Evolutionary conservation across 1,140 invertebrate species (phyloP), one percentile per base, ranked within the genome.

Genomic region (Liolophura sinensis): DNA sequence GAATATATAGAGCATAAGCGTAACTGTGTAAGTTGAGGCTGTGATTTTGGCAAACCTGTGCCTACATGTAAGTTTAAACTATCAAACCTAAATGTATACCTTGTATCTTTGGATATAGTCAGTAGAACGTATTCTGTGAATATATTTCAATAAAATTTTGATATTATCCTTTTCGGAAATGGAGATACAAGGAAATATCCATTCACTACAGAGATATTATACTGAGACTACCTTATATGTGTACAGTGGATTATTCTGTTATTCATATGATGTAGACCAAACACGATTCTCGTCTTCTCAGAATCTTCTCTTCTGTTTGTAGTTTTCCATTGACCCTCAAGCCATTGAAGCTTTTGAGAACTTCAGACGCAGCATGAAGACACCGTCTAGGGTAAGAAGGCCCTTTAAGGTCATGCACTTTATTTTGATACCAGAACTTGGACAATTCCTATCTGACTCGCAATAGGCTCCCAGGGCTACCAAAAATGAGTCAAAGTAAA

Each of bases 301-400:
- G 51, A 22, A n/a, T 59, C n/a, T 20, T 64, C n/a, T 60, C 58
- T 52, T 63, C 47, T 69, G 25, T 60, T 69, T 70, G 46, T 64
- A 80, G 74, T 62, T 67, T 40, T 67, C 72, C 22, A 52, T 78
- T 15, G 79, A 82, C 68, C 72, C 79, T 16, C 73, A 81, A 47
- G 78, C 81, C 59, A 59, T 75, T n/a, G 68, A 77, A 52, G 75
- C 73, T n/a, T 73, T 83, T 60, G 80, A 83, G 62, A 73, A 64
- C 56, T 65, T 82, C 1, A 69, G 77, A 12, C 75, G 68, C 47
- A 69, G 74, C 15, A 77, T 82, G 75, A 81, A 77, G 58, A 81
- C 79, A 18, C 74, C 78, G 56, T 81, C 80, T 55, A 73, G 81
- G 65, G 81, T 83, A 70, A 73, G 74, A 68, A 58, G 4, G 6